Evolutionary conservation across 1,140 invertebrate species (phyloP).

Genomic region (Berghia stephanieae): DNA sequence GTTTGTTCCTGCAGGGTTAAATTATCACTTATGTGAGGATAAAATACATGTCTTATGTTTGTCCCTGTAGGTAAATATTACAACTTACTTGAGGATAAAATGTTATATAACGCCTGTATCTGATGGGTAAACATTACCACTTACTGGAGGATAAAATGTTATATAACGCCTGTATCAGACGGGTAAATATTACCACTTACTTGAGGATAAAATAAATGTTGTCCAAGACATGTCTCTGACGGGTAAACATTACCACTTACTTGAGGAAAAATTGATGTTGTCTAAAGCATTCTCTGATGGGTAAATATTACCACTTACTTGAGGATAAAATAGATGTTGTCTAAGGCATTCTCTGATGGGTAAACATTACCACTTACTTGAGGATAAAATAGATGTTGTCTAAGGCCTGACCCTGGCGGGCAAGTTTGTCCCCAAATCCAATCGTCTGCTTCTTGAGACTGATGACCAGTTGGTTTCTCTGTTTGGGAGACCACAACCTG

Average conservation of each 20-base stretch:
- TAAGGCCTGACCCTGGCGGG: slow-evolving; percentile 58
- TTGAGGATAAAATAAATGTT: neutral
- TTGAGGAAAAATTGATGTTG: slow-evolving; percentile 35
- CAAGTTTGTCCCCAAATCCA: slow-evolving; percentile 54
- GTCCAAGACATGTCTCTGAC: neutral
- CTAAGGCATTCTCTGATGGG: neutral
- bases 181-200: neutral
- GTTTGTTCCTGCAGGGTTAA: neutral
- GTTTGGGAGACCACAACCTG: slow-evolving; percentile 59
- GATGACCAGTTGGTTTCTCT: slow-evolving; percentile 63
- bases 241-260: neutral
- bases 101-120: neutral
- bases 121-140: neutral
- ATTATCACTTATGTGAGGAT: neutral
- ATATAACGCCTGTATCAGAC: neutral
- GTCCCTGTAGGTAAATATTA: neutral
- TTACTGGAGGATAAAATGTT: neutral
- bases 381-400: slow-evolving; percentile 63
- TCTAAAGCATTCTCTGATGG: neutral
- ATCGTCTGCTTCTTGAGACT: slow-evolving; percentile 59
- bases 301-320: neutral
- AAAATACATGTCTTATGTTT: neutral
- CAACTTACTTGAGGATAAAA: neutral
- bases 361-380: slow-evolving; percentile 47
- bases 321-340: neutral